Evolutionary conservation across 2,113 vertebrate genomes (phyloP), one percentile per base, ranked within the genome.

Genomic region (Butastur rufipennis): DNA sequence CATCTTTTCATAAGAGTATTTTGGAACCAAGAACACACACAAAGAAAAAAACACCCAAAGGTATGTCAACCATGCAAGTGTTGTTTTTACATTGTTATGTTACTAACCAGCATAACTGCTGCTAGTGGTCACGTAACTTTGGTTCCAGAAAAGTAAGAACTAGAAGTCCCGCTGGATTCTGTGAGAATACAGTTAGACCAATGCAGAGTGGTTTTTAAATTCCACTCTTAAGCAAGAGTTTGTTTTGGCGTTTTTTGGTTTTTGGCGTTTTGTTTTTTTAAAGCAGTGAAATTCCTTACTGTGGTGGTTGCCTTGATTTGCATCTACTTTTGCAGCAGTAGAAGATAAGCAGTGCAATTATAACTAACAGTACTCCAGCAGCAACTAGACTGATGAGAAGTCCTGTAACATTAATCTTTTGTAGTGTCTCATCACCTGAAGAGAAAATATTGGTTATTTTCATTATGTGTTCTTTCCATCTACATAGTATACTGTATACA

Each of bases 301-400:
- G 52, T 26, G 79, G 86, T 87, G 96, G 92, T 68, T 71, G 94
- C 73, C 96, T 97, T 75, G 95, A 96, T 61, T 97, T 97, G 96
- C 98, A 98, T 66, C 95, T 98, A 48, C 79, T 97, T 92, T 97
- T 97, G 96, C 99, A 99, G 90, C 98, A 97, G 97, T 99, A 99
- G 98, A 99, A 99, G 82, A 98, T 45, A 58, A 99, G 66, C 52
- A 99, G 96, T 61, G 96, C 96, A 65, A 97, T 61, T 75, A 99
- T 88, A 91, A 99, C 96, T 80, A 99, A 14, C 29, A 98, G 93
- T 2, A 99, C 98, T 88, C 98, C 99, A 89, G 97, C 98, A 90
- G 96, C 97, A 87, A 99, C 98, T 65, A 99, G 93, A 86, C 99
- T 99, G 96, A 99, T 99, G 95, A 99, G 97, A 85, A 99, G 98